Base-by-base conservation (phyloP, 2,888 invertebrate species). In the Epirrhoe alternata region DNA sequence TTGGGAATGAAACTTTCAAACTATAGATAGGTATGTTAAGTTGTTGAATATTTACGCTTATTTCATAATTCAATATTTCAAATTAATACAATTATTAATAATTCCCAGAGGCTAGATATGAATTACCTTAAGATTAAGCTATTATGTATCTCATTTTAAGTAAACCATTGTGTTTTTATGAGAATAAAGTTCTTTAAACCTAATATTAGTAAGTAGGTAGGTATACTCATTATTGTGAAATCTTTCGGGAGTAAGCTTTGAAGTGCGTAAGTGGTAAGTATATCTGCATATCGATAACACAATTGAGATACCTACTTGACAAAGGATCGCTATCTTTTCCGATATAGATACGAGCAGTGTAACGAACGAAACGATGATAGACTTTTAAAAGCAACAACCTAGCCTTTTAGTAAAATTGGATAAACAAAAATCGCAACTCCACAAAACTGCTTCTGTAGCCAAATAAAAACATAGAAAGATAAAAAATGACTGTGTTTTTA, bases 401-500 rank as follows among this genome's bases (percentile, higher is more conserved):
- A 66, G 59, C 61, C 62, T 67, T 66, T 68, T 69, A 68, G 57
- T 69, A 61, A 65, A 69, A 66, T 69, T 72, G 64, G 67, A 70
- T 68, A 74, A 78, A 75, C 67, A 77, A 71, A 74, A 71, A 70
- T 70, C 59, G 58, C 45, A 57, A 59, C 57, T 35, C 50, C 50
- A 50, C 54, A 68, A 71, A 73, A 64, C 69, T 72, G 67, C 63
- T 65, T 66, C 57, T 66, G 47, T 60, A 65, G 35, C 55, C 65
- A 70, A 66, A 71, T 65, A 68, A 72, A 75, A 66, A 68, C 63
- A 74, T 69, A 73, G 51, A 72, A 64, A 74, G 68, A 38, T 47
- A 47, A 10, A 72, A 76, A 77, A 76, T 76, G 77, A 72, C 81
- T 80, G 74, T 75, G 77, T 82, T 85, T 84, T 84, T 85, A 85